Evolutionary conservation across 2,888 invertebrate genomes (phyloP), one percentile per base, ranked within the genome.

Genomic region (Synanthedon formicaeformis): DNA sequence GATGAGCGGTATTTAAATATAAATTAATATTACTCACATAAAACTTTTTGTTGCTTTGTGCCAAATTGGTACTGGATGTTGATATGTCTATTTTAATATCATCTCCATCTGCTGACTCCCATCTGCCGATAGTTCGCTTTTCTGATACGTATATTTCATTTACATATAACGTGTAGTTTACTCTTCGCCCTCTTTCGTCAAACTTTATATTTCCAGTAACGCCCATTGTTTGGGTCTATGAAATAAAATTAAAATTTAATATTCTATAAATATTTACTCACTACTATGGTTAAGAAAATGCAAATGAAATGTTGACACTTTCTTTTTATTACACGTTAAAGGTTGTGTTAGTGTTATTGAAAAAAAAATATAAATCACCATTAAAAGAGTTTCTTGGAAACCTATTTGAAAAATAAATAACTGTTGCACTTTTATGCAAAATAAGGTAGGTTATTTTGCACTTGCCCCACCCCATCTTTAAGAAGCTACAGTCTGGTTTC

Each of bases 151-250:
- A 65, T 53, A 84, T 80, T 59, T 94, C 88, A 64, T 94, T 93
- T 50, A 94, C 88, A 63, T 92, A 91, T 27, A 94, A 78, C 40
- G 89, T 88, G 64, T 94, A 93, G 66, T 92, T 90, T 0, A 90
- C 88, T 56, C 95, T 84, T 63, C 89, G 90, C 1, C 94, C 94
- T 61, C 87, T 83, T 55, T 89, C 84, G 71, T 93, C 90, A 67
- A 94, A 93, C 64, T 90, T 88, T 54, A 94, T 90, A 40, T 88
- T 81, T 1, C 94, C 94, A 0, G 92, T 91, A 4, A 92, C 76
- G 3, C 93, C 93, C 41, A 83, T 76, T 63, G 91, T 89, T 66
- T 89, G 88, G 40, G 91, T 90, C 94, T 94, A 71, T 6, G 61
- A 62, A 40, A 14, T 2, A 51, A 41, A 40, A 23, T 4, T 23